Evolutionary conservation across 2,797 vertebrate genomes (phyloP), one percentile per base, ranked within the genome.

Genomic region (Prionace glauca): DNA sequence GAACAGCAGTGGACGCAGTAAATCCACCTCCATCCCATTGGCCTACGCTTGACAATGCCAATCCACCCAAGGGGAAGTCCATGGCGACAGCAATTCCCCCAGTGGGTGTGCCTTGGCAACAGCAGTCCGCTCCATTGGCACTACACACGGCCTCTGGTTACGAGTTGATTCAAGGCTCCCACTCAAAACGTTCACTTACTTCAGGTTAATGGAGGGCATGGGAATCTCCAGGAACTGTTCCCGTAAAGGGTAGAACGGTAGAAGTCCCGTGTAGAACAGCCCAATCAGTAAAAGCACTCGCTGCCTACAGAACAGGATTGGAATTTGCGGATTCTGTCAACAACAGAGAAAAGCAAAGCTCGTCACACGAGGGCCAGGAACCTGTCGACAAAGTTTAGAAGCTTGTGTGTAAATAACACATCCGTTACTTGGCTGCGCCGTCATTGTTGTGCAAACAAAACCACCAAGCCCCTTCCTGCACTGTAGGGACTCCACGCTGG

Each of bases 181-280:
- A 22, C 1, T 50, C 11, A 20, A 41, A 86, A 16, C 1, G 10
- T 88, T 60, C 16, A 97, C 97, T 98, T 97, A 99, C 99, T 99
- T 99, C 96, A 98, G 97, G 95, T 98, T 97, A 96, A 99, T 99
- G 50, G 99, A 99, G 94, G 99, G 99, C 99, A 99, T 99, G 69
- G 99, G 99, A 95, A 99, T 99, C 97, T 99, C 99, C 96, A 99
- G 97, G 96, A 99, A 99, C 96, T 99, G 98, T 96, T 99, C 99
- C 96, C 98, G 98, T 96, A 99, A 97, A 71, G 99, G 99, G 96
- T 99, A 97, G 90, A 99, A 99, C 0, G 99, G 99, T 96, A 99
- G 97, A 29, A 99, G 98, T 36, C 99, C 99, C 0, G 99, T 99
- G 97, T 99, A 99, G 98, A 99, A 99, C 67, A 99, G 98, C 7